Evolutionary conservation across 2,113 vertebrate genomes (phyloP), one percentile per base, ranked within the genome.

Genomic region (Lepidothrix coronata): DNA sequence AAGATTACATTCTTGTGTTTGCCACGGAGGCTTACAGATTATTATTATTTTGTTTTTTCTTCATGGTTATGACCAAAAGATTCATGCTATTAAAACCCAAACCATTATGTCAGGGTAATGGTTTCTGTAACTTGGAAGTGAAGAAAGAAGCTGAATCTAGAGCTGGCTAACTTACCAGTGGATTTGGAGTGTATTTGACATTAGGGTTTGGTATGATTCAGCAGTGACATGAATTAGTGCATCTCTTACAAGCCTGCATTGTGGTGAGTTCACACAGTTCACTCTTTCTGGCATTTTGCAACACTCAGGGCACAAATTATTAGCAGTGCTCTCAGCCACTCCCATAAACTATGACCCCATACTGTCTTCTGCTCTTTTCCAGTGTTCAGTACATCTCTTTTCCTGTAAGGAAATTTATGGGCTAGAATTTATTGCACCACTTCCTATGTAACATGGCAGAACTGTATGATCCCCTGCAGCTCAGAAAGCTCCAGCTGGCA

Each of bases 111-210:
- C 75, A 70, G 91, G 31, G 41, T 73, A 41, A 58, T 62, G 67
- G n/a, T 83, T 88, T 93, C 66, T 94, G 55, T 93, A 85, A 61
- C 72, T 90, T 73, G 79, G 59, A 85, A 80, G 37, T 73, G 72
- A 90, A 62, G 75, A 85, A 90, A 83, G 82, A 80, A 93, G 44
- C 57, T 1, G 1, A 39, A 54, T 43, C 18, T 3, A 39, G 35
- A 87, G 48, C 12, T 8, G 17, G 43, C 51, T 78, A 46, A 11
- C 31, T 58, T 81, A 33, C 23, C 59, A 39, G 51, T 20, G 57
- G 54, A 6, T 62, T 35, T 27, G 57, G 79, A n/a, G 33, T 31
- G 58, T 24, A 37, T 89, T 61, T 78, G 72, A 66, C 19, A 8
- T 66, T 72, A 41, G 74, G n/a, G 18, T 85, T 59, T 78, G 74